Evolutionary conservation across 2,797 vertebrate genomes (phyloP).

Genomic region (Hafferia zeledoni): DNA sequence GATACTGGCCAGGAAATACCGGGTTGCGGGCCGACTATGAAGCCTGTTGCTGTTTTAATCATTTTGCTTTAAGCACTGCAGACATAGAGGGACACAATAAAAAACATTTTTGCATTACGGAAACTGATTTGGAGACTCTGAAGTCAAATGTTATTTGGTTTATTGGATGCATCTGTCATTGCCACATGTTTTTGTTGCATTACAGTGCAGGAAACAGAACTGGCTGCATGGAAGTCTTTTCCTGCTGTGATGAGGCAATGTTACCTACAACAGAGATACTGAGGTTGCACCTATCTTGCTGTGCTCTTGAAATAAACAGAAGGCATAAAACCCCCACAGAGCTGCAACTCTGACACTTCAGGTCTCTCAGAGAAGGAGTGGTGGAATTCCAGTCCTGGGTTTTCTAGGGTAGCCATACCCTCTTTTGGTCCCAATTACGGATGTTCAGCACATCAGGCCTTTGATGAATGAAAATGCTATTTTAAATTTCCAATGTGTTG

Average conservation of each 20-base stretch:
- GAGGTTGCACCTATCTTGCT: background rate
- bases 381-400: background rate
- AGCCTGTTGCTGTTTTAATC: background rate
- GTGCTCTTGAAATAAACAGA: background rate
- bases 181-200: background rate
- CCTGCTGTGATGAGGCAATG: background rate
- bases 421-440: fast-evolving
- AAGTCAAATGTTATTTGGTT: background rate
- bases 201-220: background rate
- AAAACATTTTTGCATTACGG: background rate
- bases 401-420: background rate
- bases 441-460: background rate
- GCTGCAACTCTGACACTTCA: background rate
- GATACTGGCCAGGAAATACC: background rate
- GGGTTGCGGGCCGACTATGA: background rate
- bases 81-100: background rate
- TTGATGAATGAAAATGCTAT: background rate
- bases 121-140: background rate
- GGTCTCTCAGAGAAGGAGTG: background rate
- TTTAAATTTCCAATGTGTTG: background rate
- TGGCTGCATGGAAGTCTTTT: background rate
- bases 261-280: background rate
- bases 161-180: background rate
- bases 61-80: background rate
- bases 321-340: background rate